Evolutionary conservation across 1,140 invertebrate genomes (phyloP), one percentile per base, ranked within the genome.

Genomic region (Nymphalis io): DNA sequence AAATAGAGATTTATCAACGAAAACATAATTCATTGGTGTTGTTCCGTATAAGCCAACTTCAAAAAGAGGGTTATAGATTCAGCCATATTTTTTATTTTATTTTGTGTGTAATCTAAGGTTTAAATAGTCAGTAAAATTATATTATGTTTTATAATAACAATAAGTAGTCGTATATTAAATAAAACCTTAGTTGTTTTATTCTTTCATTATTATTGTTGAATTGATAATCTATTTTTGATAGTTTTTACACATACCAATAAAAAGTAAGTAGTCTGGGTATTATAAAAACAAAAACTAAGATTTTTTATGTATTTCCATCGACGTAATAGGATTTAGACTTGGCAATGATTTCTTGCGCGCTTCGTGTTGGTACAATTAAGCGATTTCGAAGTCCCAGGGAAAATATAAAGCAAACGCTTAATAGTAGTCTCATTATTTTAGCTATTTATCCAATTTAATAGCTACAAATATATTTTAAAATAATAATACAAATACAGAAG

Each of bases 361-460:
- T 63, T 63, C 46, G 60, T 63, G 27, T 53, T 63, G 44, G 60
- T 63, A 46, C 33, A 63, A 63, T 63, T 53, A 63, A 63, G 46
- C 44, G 60, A 40, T 63, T 63, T 63, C 48, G 48, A 63, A 63
- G 44, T 63, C 46, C 51, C 60, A 63, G 44, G 23, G 51, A 63
- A 46, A 63, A 63, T 55, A 63, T 33, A 61, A 48, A 38, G 20
- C 23, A 20, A 63, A 18, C 33, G 27, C 60, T 63, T 63, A 18
- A 62, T 62, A 21, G 51, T 12, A 63, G 44, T 51, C 44, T 20
- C 46, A 63, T 51, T 27, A 51, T 16, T 53, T 63, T 46, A 20
- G 21, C 13, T 13, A 55, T 55, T 55, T 55, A 33, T 55, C 51
- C 21, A 12, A 27, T 23, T 21, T 27, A 55, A 55, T 55, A 20